phyloP scores from a whole-genome alignment of 2,888 invertebrate genomes.

The Polymixis flavicincta region DNA sequence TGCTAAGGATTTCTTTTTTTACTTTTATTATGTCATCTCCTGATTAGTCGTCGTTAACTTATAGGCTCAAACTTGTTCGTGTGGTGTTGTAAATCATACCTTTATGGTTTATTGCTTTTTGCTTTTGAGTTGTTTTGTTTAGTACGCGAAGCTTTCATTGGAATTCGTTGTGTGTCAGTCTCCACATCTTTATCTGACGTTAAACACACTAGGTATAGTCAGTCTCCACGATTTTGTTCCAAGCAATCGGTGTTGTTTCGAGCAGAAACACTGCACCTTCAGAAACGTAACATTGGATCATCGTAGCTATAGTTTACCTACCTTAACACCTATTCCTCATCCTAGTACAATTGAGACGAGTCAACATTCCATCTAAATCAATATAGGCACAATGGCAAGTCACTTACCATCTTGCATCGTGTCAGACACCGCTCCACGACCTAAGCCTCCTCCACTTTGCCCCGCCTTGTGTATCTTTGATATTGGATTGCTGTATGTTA shows the following conservation, averaged over 20 bases:
- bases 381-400: conserved; percentile 31
- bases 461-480: conserved; percentile 63
- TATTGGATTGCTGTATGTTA: conserved; percentile 67
- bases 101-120: conserved; percentile 21
- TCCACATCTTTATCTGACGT: background rate
- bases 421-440: conserved; percentile 39
- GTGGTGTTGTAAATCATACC: conserved; percentile 57
- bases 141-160: background rate
- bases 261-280: background rate
- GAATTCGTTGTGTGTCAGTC: conserved; percentile 8
- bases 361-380: conserved; percentile 40
- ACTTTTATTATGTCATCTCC: conserved; percentile 69
- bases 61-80: conserved; percentile 49
- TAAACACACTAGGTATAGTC: background rate
- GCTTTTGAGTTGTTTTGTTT: background rate
- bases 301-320: background rate
- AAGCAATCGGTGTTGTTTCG: background rate
- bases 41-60: conserved; percentile 72
- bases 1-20: conserved; percentile 66
- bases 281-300: background rate
- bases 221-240: background rate
- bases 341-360: background rate
- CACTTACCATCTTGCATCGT: conserved; percentile 25
- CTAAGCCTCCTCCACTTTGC: conserved; percentile 57
- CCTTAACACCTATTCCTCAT: background rate